Evolutionary conservation across 2,113 vertebrate species (phyloP), one percentile per base, ranked within the genome.

Genomic region (Sialia sialis): DNA sequence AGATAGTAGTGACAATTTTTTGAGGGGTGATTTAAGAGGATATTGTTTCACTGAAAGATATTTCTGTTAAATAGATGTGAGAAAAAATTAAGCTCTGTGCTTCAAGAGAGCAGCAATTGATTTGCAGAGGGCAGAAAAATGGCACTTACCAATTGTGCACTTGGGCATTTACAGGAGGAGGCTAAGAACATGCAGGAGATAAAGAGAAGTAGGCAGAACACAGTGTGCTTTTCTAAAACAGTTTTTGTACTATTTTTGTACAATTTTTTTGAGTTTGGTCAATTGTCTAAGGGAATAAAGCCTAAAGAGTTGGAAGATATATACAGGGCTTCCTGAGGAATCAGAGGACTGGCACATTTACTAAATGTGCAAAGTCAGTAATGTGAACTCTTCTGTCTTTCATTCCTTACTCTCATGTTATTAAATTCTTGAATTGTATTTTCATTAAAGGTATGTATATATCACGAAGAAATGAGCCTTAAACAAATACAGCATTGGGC

Each of bases 381-480:
- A 86, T 21, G 13, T 43, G 54, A 91, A 84, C 49, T 29, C 49
- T 62, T 21, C 25, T 79, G 3, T 62, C 54, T 70, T 74, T 89
- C 32, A 36, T 67, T 94, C 51, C 44, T 43, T 39, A 6, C 7
- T 77, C 39, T 84, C 11, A 34, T 46, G 13, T 77, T 91, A 72
- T 91, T 91, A 67, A 66, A 90, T 87, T 86, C 68, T 95, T 62
- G 25, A 73, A 83, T 66, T 82, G 58, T 87, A 67, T 76, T 94
- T 94, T 94, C 66, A 69, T 84, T 94, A 68, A 81, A 78, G 6
- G 5, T 72, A 70, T 91, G 52, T 72, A 77, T 63, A 48, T 75
- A 30, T 32, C 27, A 75, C 68, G 34, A 90, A 74, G 59, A 90
- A 54, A 9, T 39, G 74, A 91, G 14, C 13, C 62, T 89, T 69